These are phyloP conservation scores for Jaculus jaculus DNA, from an alignment of 2,113 vertebrate species.

Conservation along the genomic window DNA sequence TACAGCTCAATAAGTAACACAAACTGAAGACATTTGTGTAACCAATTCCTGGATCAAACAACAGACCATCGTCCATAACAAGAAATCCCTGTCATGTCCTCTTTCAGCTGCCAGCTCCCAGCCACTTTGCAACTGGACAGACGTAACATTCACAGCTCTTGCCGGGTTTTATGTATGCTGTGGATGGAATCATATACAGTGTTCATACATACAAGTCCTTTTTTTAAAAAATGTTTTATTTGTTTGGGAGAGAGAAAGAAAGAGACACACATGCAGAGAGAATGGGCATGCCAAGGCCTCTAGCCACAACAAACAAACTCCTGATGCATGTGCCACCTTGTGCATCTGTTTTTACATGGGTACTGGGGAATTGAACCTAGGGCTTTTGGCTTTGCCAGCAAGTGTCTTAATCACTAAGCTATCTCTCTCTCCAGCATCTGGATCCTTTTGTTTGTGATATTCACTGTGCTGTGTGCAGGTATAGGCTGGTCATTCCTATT, in stretches of 20 bases:
- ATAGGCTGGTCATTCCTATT: neutral
- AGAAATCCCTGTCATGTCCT: neutral
- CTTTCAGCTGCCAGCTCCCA: neutral
- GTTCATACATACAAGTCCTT: too few species aligned
- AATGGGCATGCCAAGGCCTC: too few species aligned
- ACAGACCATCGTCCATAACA: neutral
- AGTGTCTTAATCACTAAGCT: too few species aligned
- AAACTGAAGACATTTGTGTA: neutral
- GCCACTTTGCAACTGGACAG: neutral
- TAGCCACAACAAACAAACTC: too few species aligned
- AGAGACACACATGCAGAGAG: too few species aligned
- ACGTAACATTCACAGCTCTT: neutral
- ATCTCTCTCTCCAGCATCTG: neutral
- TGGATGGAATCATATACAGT: neutral
- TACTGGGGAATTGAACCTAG: too few species aligned
- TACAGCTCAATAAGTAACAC: neutral
- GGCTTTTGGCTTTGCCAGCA: too few species aligned
- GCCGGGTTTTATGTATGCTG: neutral
- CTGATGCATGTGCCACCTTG: too few species aligned
- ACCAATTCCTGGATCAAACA: too few species aligned
- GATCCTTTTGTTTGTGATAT: neutral
- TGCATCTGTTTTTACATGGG: too few species aligned
- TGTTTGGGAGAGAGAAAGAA: too few species aligned
- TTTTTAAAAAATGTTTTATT: too few species aligned
- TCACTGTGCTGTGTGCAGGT: neutral